Evolutionary conservation across 2,797 vertebrate species (phyloP), one percentile per base, ranked within the genome.

Genomic region (Vireo griseus): DNA sequence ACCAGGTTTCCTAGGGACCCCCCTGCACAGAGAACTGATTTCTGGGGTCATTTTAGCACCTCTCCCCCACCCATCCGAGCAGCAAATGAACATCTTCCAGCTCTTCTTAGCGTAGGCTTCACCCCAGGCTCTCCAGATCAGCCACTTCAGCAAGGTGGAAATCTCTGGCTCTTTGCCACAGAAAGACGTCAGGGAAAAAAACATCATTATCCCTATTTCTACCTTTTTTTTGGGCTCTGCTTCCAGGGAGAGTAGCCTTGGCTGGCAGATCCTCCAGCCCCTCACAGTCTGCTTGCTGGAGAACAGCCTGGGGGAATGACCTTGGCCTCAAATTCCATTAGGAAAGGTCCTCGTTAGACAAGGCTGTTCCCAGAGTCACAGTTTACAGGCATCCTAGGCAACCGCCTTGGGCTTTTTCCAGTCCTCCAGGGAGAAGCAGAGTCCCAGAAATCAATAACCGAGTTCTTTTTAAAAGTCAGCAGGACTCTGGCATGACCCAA

Each of bases 401-500:
- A 92, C 93, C 1, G 8, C 92, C 93, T 58, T 92, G 90, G 94
- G 90, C 90, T 92, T 37, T 21, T 91, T 92, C 94, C 94, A 94
- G 91, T 62, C 84, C 88, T 94, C 76, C 44, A 33, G 92, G 94
- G 93, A 88, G 87, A 69, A 73, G 69, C 83, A 78, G 33, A 72
- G 91, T 4, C 87, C 88, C 75, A 86, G 78, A 63, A 93, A 93
- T 94, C 95, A 96, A 91, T 94, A 67, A 59, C 84, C 21, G 78
- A 71, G 87, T 18, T 68, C 91, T 87, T 92, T 92, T 22, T 63
- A 65, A 88, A 91, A 93, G 87, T 83, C 92, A 73, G 71, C 78
- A 79, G 71, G 95, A 42, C 78, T 85, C 74, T 39, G 47, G 52
- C 5, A 2, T 47, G 51, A 77, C 31, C 73, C 75, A n/a, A 80